These are phyloP conservation scores for Melitaea cinxia DNA, from an alignment of 1,140 invertebrate species.

Conservation along the genomic window DNA sequence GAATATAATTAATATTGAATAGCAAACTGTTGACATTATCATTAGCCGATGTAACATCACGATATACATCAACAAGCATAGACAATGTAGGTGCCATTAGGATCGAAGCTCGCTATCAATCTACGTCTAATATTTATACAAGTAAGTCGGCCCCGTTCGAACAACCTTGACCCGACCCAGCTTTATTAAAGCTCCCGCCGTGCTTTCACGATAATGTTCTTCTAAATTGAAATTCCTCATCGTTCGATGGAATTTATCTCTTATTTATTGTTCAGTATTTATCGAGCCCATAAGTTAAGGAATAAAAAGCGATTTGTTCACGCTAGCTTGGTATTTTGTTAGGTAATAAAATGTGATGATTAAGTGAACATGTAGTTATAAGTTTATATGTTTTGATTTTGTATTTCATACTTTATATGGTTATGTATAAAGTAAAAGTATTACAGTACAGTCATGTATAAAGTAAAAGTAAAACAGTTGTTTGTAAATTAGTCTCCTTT, in stretches of 20 bases:
- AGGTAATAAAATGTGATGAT: not conserved
- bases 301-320: not conserved
- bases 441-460: too few species aligned
- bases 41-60: too few species aligned
- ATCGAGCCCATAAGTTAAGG: not conserved
- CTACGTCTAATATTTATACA: conserved; percentile 16
- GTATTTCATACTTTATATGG: too few species aligned
- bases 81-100: conserved; percentile 7
- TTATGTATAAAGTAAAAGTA: too few species aligned
- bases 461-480: too few species aligned
- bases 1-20: too few species aligned
- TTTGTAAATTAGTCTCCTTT: too few species aligned
- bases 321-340: not conserved
- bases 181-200: conserved; percentile 36
- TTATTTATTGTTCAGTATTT: conserved; percentile 33
- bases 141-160: conserved; percentile 19
- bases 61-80: not conserved
- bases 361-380: not conserved
- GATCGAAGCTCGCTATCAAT: conserved; percentile 1
- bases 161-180: conserved; percentile 39
- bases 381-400: too few species aligned
- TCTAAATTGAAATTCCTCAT: conserved; percentile 48
- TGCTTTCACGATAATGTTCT: conserved; percentile 37
- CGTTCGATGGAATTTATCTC: conserved; percentile 42
- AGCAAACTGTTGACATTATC: too few species aligned